phyloP scores from a whole-genome alignment of 2,888 invertebrate genomes.

The Brachycybe producta region DNA sequence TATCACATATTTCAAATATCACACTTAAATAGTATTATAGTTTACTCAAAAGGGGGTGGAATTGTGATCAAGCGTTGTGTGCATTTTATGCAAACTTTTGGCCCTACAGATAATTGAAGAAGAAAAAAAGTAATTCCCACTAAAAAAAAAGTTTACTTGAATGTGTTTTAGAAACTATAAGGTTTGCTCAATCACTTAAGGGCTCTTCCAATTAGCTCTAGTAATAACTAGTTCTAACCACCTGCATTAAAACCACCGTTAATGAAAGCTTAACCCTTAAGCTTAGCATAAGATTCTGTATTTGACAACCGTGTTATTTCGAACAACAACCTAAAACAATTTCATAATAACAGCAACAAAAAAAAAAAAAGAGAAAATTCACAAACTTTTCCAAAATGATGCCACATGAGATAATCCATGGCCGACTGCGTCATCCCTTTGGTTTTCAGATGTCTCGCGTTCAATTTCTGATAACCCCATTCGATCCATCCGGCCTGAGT shows the following conservation, averaged over 20 bases:
- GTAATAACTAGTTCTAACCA: background rate
- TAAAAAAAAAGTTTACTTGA: too few relatives aligned
- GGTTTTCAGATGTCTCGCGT: constrained; percentile 65
- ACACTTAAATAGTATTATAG: too few relatives aligned
- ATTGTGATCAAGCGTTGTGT: too few relatives aligned
- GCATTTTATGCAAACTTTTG: too few relatives aligned
- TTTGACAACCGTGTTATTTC: background rate
- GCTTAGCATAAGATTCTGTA: background rate
- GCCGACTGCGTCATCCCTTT: constrained; percentile 84
- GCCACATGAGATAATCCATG: constrained; percentile 95
- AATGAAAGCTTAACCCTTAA: too few relatives aligned
- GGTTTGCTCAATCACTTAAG: too few relatives aligned
- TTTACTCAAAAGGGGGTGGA: too few relatives aligned
- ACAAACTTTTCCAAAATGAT: constrained; percentile 82
- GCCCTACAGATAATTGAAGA: too few relatives aligned
- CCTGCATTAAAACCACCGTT: background rate
- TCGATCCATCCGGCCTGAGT: constrained; percentile 93
- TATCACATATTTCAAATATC: too few relatives aligned
- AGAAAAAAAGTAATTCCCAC: too few relatives aligned
- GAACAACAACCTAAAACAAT: background rate
- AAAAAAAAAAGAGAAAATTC: background rate
- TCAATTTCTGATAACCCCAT: constrained; percentile 97
- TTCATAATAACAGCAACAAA: background rate
- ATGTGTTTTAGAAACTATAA: too few relatives aligned
- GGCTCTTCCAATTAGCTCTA: too few relatives aligned